Base-by-base conservation (phyloP, 1,140 invertebrate genomes). In the Aricia agestis region DNA sequence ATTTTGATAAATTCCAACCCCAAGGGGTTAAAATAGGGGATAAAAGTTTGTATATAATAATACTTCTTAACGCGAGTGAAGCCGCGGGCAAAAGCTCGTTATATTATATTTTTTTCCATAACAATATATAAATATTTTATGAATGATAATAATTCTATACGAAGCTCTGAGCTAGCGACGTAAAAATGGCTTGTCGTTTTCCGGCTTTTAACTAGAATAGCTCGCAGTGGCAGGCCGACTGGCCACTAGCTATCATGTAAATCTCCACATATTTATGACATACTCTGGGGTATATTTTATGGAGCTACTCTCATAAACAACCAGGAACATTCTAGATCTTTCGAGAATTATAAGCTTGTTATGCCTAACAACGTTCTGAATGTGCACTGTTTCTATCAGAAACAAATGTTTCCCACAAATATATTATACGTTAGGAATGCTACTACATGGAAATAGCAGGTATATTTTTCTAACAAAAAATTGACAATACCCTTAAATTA, bases 211-310 rank as follows among this genome's bases (percentile, higher is more conserved):
- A 52, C 45, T 52, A 52, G 45, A 52, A 52, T 63, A 63, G 59
- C 59, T 63, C 59, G 59, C 58, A 17, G 13, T 52, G 13, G 45
- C 45, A 52, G 45, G 13, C 45, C 45, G 45, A 52, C 45, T 52
- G 59, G 59, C 59, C n/a, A 25, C 59, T 11, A 25, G 18, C 59
- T 18, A 18, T 63, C 59, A 63, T 63, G 59, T 63, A 63, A 63
- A 63, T 63, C 59, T 63, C 59, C 18, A 63, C 59, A 25, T 63
- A 63, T 63, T 63, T 63, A 63, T 63, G 59, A 63, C 18, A 11
- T 63, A 63, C 59, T 19, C 59, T 25, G 19, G 59, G 59, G 59
- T 25, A 63, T 63, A 63, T 63, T 63, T 63, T 63, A 63, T 63
- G 19, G 18, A 63, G 59, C 59, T 63, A 31, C 25, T 11, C 59